Conservation (phyloP, 2,113 vertebrate species). For the Tragulus kanchil region DNA sequence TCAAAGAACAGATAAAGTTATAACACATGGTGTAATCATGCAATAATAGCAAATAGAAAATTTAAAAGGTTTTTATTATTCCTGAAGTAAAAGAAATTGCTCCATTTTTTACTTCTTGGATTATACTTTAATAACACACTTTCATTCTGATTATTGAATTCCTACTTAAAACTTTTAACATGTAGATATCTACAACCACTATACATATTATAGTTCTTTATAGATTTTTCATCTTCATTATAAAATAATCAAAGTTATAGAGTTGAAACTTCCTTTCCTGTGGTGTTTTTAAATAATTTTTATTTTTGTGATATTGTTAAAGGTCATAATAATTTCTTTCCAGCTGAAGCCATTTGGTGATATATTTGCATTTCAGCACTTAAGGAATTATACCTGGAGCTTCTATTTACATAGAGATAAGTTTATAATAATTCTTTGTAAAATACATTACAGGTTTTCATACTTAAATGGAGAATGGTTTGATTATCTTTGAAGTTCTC, state of each 20-base stretch:
- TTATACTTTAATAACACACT: neutral
- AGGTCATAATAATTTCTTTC: conserved; percentile 28
- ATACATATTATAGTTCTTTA: neutral
- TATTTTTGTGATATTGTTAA: conserved; percentile 17
- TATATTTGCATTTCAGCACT: conserved; percentile 19
- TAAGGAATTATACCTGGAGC: neutral
- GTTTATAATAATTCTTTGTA: neutral
- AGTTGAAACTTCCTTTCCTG: neutral
- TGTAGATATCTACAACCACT: neutral
- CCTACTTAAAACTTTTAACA: neutral
- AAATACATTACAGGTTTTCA: neutral
- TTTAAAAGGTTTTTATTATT: neutral
- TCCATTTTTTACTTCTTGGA: neutral
- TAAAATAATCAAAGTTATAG: neutral
- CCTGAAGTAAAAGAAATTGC: neutral
- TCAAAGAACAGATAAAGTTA: neutral
- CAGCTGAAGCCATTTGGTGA: neutral
- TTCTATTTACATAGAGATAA: conserved; percentile 55
- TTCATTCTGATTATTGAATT: conserved; percentile 16
- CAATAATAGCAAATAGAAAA: neutral
- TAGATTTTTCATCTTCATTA: neutral
- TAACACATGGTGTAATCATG: neutral
- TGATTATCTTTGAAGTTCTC: neutral
- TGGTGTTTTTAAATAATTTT: neutral
- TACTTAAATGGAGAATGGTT: neutral